These are phyloP conservation scores for Aleiodes leptofemur DNA, from an alignment of 2,888 invertebrate genomes.

Conservation along the genomic window DNA sequence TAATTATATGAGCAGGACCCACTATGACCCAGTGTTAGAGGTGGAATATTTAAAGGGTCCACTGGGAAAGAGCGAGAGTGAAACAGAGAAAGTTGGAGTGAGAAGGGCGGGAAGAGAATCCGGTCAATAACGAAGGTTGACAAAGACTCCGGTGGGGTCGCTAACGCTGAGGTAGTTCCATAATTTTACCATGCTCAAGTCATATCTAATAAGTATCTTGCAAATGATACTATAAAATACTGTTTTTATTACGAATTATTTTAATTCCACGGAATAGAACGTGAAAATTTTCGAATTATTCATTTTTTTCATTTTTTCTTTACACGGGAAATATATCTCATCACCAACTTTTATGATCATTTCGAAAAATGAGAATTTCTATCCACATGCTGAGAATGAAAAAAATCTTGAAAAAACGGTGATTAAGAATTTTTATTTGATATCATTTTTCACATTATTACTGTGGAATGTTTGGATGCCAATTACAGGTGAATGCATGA, in stretches of 20 bases:
- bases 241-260: background rate
- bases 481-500: conserved; percentile 19
- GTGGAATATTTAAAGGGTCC: conserved; percentile 55
- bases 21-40: conserved; percentile 44
- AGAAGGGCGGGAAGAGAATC: background rate
- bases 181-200: background rate
- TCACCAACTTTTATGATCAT: no score
- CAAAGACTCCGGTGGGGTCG: conserved; percentile 47
- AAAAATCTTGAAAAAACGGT: no score
- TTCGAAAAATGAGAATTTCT: no score
- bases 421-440: no score
- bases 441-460: conserved; percentile 8
- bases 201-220: background rate
- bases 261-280: background rate
- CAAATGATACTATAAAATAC: background rate
- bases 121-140: conserved; percentile 57
- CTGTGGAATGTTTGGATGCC: background rate
- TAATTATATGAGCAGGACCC: conserved; percentile 54
- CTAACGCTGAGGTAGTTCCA: conserved; percentile 16
- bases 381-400: no score
- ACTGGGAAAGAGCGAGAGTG: conserved; percentile 22
- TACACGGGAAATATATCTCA: no score
- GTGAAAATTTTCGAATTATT: background rate
- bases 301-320: background rate
- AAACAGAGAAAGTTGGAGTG: conserved; percentile 12